These are phyloP conservation scores for Clitarchus hookeri DNA, from an alignment of 2,888 invertebrate species.

Conservation along the genomic window DNA sequence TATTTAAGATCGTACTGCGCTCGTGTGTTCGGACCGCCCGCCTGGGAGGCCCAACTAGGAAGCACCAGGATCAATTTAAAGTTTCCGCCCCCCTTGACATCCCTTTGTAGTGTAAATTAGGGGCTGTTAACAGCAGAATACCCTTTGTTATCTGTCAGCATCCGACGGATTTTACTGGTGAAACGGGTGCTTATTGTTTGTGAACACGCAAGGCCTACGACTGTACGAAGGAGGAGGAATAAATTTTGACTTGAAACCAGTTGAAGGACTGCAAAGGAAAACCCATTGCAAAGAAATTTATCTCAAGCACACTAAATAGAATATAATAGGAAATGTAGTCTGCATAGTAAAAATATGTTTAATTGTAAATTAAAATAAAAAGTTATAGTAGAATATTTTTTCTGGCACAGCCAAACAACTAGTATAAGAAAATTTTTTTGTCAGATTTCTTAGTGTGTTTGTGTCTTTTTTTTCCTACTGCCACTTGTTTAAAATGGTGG, in stretches of 20 bases:
- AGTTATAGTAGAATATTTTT: no score
- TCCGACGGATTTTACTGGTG: background rate
- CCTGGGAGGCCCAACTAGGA: background rate
- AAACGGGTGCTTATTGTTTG: background rate
- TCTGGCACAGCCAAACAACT: no score
- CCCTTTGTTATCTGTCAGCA: background rate
- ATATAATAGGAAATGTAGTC: no score
- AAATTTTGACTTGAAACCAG: background rate
- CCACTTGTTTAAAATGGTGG: no score
- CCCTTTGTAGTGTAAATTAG: conserved; percentile 1
- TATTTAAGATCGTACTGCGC: background rate
- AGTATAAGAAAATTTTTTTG: no score
- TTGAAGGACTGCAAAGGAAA: no score
- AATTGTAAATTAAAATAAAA: no score
- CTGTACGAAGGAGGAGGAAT: background rate
- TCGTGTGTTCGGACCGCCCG: background rate
- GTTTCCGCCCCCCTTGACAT: background rate
- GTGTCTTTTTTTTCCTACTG: no score
- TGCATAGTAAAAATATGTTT: no score
- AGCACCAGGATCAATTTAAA: background rate
- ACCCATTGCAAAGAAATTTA: no score
- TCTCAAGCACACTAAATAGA: no score
- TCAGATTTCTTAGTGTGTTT: no score
- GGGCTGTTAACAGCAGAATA: background rate
- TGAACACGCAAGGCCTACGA: background rate